Conservation (phyloP, 2,797 vertebrate species). For the Silurus aristotelis region DNA sequence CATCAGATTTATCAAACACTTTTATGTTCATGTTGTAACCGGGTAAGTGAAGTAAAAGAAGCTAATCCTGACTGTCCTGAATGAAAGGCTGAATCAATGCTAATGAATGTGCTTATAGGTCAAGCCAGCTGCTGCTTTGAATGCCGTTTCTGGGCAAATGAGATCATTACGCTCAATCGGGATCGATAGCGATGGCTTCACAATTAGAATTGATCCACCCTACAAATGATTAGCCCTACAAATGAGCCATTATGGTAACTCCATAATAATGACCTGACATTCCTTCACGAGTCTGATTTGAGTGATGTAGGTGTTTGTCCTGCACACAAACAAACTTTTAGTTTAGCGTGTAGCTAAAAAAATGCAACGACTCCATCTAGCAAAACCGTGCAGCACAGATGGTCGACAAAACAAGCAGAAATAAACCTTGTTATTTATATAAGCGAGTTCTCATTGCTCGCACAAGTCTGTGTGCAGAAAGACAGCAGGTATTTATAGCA, state of each 20-base stretch:
- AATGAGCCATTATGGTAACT: constrained; percentile 25
- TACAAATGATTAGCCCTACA: constrained; percentile 27
- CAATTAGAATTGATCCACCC: constrained; percentile 27
- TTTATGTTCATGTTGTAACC: neutral
- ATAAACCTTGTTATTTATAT: constrained; percentile 17
- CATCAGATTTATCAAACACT: neutral
- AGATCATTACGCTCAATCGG: constrained; percentile 11
- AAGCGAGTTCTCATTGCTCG: neutral
- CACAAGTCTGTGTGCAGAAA: neutral
- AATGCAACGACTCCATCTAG: neutral
- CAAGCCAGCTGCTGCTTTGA: constrained; percentile 29
- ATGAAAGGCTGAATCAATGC: constrained; percentile 21
- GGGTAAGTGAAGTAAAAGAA: neutral
- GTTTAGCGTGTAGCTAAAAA: neutral
- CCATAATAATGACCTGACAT: neutral
- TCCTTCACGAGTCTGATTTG: neutral
- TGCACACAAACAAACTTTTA: neutral
- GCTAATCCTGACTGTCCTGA: neutral
- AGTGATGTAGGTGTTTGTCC: neutral
- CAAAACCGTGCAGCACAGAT: neutral
- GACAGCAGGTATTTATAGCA: constrained; percentile 11
- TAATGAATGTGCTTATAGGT: neutral
- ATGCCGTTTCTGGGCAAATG: constrained; percentile 6
- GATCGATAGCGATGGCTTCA: constrained; percentile 21
- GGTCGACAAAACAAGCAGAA: neutral